phyloP scores from a whole-genome alignment of 2,797 vertebrate species.

The Cynopterus sphinx region DNA sequence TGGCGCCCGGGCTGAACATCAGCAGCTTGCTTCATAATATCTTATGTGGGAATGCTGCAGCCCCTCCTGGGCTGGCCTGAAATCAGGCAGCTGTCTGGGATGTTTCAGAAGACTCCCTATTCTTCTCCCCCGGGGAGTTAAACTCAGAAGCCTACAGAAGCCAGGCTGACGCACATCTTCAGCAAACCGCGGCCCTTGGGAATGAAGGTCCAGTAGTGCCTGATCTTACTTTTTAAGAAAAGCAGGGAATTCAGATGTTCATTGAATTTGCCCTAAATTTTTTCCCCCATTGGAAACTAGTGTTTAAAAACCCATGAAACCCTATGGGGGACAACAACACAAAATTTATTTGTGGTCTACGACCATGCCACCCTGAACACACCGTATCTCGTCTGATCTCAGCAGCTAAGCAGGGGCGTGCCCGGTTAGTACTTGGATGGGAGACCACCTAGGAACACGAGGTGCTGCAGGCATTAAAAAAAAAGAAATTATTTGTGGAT shows the following conservation, averaged over 20 bases:
- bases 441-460: too few relatives aligned
- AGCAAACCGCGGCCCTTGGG: background rate
- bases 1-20: background rate
- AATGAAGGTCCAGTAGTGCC: background rate
- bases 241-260: background rate
- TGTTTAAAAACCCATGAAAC: slow-evolving; percentile 9
- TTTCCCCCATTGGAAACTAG: background rate
- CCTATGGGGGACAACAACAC: background rate
- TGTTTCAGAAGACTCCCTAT: background rate
- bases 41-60: background rate
- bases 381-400: too few relatives aligned
- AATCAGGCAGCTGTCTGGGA: background rate
- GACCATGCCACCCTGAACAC: too few relatives aligned
- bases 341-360: background rate
- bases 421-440: too few relatives aligned
- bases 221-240: slow-evolving; percentile 15
- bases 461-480: too few relatives aligned
- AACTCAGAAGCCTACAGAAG: background rate
- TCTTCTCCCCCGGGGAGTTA: background rate
- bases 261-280: background rate
- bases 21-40: background rate
- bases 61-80: background rate
- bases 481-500: background rate
- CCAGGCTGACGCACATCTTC: background rate
- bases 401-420: too few relatives aligned